Conservation (phyloP, 2,888 invertebrate genomes). For the Conops quadrifasciatus region DNA sequence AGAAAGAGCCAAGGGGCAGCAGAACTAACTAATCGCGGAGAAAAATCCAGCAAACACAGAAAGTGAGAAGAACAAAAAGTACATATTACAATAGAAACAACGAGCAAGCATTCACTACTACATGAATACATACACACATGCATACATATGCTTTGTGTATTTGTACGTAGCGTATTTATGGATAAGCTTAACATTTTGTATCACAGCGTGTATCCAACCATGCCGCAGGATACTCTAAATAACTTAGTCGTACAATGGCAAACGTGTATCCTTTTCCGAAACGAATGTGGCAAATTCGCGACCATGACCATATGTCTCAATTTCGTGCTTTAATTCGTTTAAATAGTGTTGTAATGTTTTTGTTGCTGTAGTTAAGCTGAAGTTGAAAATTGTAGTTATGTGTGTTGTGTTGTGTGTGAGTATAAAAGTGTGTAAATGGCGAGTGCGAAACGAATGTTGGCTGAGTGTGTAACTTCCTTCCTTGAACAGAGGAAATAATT, state of each 20-base stretch:
- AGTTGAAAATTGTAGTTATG: not conserved
- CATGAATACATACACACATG: not conserved
- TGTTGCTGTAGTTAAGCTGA: not conserved
- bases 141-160: not conserved
- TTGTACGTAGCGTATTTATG: too few relatives aligned
- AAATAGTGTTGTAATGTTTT: conserved; percentile 16
- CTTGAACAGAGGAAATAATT: too few relatives aligned
- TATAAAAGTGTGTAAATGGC: too few relatives aligned
- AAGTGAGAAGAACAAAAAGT: too few relatives aligned
- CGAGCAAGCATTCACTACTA: not conserved
- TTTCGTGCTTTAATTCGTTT: conserved; percentile 37
- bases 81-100: not conserved
- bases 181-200: too few relatives aligned
- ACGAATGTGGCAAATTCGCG: conserved; percentile 26
- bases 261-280: conserved; percentile 15
- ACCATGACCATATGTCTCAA: conserved; percentile 37
- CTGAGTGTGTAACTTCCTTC: too few relatives aligned
- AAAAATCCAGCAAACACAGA: not conserved
- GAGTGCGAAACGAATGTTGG: too few relatives aligned
- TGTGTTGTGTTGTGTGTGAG: not conserved
- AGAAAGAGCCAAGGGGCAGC: too few relatives aligned
- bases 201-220: too few relatives aligned
- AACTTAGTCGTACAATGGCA: conserved; percentile 2
- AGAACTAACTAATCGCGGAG: too few relatives aligned
- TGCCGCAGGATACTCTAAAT: conserved; percentile 12